phyloP scores from a whole-genome alignment of 2,797 vertebrate species.

The Sibirionetta formosa region DNA sequence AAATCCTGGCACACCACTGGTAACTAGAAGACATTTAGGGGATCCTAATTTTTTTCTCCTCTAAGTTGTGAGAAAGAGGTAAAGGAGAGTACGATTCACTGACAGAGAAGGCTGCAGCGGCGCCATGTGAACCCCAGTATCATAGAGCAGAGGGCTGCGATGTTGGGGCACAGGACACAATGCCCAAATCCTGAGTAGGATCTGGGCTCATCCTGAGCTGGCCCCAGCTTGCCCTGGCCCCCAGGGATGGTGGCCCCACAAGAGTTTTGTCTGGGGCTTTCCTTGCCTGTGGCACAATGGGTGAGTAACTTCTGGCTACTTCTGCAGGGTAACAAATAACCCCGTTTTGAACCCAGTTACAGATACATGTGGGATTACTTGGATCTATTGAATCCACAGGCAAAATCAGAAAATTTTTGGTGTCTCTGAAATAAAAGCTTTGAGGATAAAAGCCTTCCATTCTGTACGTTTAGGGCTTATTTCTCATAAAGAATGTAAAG shows the following conservation, averaged over 20 bases:
- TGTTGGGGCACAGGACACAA: fast-evolving
- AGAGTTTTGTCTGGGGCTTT: background rate
- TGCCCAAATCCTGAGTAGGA: background rate
- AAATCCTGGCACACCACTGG: background rate
- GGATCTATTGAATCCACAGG: background rate
- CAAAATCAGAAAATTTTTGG: background rate
- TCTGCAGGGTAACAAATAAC: background rate
- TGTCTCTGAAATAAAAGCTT: background rate
- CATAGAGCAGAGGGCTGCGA: fast-evolving
- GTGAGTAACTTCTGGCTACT: background rate
- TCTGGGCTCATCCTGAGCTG: background rate
- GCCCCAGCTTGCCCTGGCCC: fast-evolving
- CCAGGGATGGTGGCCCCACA: too few species aligned
- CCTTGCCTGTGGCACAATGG: fast-evolving
- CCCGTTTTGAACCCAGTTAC: background rate
- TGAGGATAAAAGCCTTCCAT: background rate
- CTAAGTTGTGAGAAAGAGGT: background rate
- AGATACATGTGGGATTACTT: background rate
- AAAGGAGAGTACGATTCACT: background rate
- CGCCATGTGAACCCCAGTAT: background rate
- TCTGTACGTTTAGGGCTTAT: background rate
- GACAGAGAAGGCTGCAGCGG: background rate
- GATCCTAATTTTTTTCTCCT: background rate
- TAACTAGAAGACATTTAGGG: background rate
- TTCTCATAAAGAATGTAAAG: background rate